These are phyloP conservation scores for Brachionus koreanus DNA, from an alignment of 1,140 invertebrate genomes.

Conservation along the genomic window DNA sequence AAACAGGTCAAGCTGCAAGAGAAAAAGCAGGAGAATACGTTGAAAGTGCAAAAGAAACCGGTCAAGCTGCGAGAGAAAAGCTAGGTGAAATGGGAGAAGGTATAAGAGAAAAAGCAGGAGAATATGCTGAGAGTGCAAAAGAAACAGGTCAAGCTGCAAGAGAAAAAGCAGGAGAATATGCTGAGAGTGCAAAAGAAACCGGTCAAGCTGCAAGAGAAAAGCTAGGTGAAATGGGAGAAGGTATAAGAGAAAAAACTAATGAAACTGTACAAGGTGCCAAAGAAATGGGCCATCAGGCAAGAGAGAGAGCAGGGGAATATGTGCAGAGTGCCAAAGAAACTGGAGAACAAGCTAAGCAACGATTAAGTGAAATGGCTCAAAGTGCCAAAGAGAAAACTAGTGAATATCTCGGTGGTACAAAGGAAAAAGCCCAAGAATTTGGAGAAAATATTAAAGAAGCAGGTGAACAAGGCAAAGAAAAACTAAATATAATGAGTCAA, in stretches of 20 bases:
- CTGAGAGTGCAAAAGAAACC: background rate
- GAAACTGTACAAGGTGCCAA: background rate
- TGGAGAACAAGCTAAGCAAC: background rate
- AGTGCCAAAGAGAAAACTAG: background rate
- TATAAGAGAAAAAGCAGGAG: background rate
- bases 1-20: background rate
- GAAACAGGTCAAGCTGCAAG: background rate
- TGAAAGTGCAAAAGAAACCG: background rate
- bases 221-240: background rate
- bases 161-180: background rate
- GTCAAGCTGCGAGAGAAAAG: background rate
- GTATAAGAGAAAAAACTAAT: background rate
- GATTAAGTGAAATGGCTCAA: background rate
- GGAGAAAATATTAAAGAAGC: background rate
- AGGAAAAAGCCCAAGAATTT: background rate
- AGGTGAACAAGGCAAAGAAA: background rate
- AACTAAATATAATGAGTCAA: background rate
- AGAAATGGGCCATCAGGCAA: background rate
- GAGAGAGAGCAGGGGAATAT: background rate
- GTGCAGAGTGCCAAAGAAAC: background rate
- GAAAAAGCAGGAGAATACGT: background rate
- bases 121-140: background rate
- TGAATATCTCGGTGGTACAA: background rate
- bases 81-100: background rate
- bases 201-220: background rate